Evolutionary conservation across 2,113 vertebrate genomes (phyloP).

Genomic region (Carassius carassius): DNA sequence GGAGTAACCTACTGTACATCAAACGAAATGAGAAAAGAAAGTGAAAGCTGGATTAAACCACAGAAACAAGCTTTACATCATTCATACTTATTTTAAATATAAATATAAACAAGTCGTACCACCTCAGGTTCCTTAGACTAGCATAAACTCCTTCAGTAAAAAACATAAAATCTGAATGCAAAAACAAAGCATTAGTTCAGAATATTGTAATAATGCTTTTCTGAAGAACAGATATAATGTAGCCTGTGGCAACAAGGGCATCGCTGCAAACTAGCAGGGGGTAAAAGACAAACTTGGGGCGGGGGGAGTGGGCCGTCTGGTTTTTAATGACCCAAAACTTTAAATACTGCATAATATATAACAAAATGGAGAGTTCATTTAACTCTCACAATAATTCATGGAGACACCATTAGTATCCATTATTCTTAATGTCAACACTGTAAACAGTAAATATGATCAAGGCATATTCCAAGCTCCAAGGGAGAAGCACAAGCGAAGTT

Average conservation of each 20-base stretch:
- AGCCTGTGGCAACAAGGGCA: constrained; percentile 87
- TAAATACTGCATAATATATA: constrained; percentile 99
- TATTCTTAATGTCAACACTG: constrained; percentile 94
- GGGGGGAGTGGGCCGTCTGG: constrained; percentile 87
- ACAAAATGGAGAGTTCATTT: constrained; percentile 99
- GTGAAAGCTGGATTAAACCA: background rate
- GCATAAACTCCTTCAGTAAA: constrained; percentile 15
- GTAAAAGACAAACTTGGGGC: constrained; percentile 87
- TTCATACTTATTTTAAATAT: background rate
- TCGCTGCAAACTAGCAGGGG: constrained; percentile 84
- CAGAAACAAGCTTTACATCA: background rate
- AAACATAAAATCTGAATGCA: constrained; percentile 60
- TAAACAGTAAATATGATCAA: constrained; percentile 89
- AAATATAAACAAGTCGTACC: constrained; percentile 7
- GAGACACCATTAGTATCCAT: constrained; percentile 96
- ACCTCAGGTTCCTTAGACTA: constrained; percentile 7
- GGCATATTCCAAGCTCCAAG: constrained; percentile 62
- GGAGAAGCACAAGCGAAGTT: constrained; percentile 65
- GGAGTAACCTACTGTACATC: too few relatives aligned
- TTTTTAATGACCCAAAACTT: constrained; percentile 99
- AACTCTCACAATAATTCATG: constrained; percentile 90
- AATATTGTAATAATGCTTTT: constrained; percentile 73
- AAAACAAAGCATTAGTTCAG: constrained; percentile 74
- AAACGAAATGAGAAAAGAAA: background rate
- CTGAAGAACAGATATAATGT: constrained; percentile 78